phyloP scores from a whole-genome alignment of 92 coral and sea anemone genomes.

The Montipora capitata region DNA sequence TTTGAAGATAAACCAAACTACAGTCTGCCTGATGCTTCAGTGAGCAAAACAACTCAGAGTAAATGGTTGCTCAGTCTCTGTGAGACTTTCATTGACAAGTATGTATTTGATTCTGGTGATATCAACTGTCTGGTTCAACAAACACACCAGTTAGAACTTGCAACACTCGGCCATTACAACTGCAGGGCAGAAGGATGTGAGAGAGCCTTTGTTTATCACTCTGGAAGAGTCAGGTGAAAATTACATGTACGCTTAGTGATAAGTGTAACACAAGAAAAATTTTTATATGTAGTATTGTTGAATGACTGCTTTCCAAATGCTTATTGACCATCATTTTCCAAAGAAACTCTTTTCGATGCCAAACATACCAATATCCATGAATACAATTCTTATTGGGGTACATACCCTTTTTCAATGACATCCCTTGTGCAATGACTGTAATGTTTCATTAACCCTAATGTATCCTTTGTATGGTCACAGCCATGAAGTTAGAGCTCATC shows the following conservation, averaged over 20 bases:
- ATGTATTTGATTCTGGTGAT: slow-evolving; percentile 17
- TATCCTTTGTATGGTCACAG: slow-evolving; percentile 22
- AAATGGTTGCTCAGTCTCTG: slow-evolving; percentile 37
- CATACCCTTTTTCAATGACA: slow-evolving; percentile 19
- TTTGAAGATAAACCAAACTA: slow-evolving; percentile 1
- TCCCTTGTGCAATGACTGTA: slow-evolving; percentile 65
- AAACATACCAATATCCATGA: neutral
- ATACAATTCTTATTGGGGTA: neutral
- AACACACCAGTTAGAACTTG: neutral
- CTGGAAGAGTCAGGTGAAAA: slow-evolving; percentile 79
- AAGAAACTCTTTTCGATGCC: neutral
- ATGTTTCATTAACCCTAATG: slow-evolving; percentile 40
- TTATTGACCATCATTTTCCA: neutral
- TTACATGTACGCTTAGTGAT: neutral
- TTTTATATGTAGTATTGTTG: neutral
- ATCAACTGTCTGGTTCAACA: slow-evolving; percentile 53
- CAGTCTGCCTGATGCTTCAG: slow-evolving; percentile 41
- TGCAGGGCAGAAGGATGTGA: neutral
- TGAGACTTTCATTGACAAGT: neutral
- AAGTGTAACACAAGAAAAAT: neutral
- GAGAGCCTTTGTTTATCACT: slow-evolving; percentile 1
- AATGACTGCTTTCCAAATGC: neutral
- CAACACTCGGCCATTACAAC: neutral
- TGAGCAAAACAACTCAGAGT: slow-evolving; percentile 23
- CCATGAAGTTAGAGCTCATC: slow-evolving; percentile 72